Evolutionary conservation across 2,113 vertebrate species (phyloP).

Genomic region (Microtus oregoni): DNA sequence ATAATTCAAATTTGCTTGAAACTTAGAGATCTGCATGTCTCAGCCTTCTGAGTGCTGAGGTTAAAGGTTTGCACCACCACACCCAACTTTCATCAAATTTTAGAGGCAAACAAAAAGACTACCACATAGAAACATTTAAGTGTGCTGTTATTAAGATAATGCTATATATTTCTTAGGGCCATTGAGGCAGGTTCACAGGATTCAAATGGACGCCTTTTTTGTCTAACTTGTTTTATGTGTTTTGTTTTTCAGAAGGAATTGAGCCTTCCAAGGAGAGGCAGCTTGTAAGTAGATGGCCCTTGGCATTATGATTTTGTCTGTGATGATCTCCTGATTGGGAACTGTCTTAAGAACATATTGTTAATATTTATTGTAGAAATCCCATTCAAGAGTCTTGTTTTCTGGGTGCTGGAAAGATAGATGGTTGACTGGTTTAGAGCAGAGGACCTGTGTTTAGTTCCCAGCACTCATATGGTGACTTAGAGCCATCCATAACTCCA

Average conservation of each 20-base stretch:
- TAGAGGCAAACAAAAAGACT: conserved; percentile 47
- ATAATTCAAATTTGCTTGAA: neutral
- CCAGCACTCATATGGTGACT: neutral
- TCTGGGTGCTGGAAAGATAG: neutral
- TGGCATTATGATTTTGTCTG: conserved; percentile 35
- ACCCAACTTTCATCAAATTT: neutral
- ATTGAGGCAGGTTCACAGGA: neutral
- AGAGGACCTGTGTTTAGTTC: neutral
- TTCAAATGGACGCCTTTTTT: neutral
- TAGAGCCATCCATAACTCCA: neutral
- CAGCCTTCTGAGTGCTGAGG: neutral
- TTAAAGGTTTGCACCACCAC: neutral
- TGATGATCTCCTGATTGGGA: neutral
- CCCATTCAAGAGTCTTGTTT: neutral
- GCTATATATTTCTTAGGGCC: neutral
- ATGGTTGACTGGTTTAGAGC: neutral
- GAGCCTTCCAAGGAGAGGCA: conserved; percentile 98
- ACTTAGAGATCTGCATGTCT: neutral
- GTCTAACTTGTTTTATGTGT: conserved; percentile 55
- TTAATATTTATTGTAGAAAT: conserved; percentile 44
- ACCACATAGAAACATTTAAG: conserved; percentile 44
- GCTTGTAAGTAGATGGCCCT: conserved; percentile 91
- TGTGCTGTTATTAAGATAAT: conserved; percentile 38
- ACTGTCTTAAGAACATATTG: conserved; percentile 19
- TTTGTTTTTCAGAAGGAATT: conserved; percentile 95